A percentile compares a stretch with the other conserved stretches of the same genome.
These are phyloP conservation scores for Pegoplata infirma DNA, from an alignment of 2,888 invertebrate species.

Conservation along the genomic window DNA sequence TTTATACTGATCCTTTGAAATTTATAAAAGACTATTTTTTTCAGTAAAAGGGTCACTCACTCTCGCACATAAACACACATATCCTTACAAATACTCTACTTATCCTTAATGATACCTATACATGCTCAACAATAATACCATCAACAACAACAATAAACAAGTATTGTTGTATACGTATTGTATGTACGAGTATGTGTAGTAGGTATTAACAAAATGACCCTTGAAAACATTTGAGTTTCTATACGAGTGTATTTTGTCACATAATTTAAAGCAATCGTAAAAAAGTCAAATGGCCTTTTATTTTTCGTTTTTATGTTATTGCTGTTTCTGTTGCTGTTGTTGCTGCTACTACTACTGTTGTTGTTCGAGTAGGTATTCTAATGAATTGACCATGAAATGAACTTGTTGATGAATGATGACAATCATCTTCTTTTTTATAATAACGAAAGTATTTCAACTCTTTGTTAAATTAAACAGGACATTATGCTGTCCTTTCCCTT, in stretches of 20 bases:
- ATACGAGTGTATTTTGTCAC: constrained; percentile 27
- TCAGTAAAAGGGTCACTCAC: constrained; percentile 14
- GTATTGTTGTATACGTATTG: not conserved
- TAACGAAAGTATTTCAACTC: constrained; percentile 14
- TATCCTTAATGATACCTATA: constrained; percentile 34
- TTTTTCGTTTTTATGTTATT: constrained; percentile 12
- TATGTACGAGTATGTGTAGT: too few relatives aligned
- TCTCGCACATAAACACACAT: not conserved
- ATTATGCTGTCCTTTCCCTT: not conserved
- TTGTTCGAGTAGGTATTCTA: constrained; percentile 36
- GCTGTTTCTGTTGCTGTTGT: not conserved
- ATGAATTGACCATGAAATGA: constrained; percentile 65
- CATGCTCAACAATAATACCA: too few relatives aligned
- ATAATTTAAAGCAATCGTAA: constrained; percentile 52
- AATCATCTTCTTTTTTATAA: constrained; percentile 19
- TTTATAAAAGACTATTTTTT: constrained; percentile 13
- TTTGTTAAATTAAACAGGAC: constrained; percentile 20
- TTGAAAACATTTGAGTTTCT: constrained; percentile 25
- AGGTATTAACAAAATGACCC: constrained; percentile 34
- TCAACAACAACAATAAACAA: constrained; percentile 28
- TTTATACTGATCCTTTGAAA: constrained; percentile 12
- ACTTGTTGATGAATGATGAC: constrained; percentile 64
- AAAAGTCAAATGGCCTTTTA: constrained; percentile 44
- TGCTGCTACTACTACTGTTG: too few relatives aligned
- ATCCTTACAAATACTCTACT: not conserved